Conservation (phyloP, 2,888 invertebrate genomes). For the Digitonthophagus gazella region DNA sequence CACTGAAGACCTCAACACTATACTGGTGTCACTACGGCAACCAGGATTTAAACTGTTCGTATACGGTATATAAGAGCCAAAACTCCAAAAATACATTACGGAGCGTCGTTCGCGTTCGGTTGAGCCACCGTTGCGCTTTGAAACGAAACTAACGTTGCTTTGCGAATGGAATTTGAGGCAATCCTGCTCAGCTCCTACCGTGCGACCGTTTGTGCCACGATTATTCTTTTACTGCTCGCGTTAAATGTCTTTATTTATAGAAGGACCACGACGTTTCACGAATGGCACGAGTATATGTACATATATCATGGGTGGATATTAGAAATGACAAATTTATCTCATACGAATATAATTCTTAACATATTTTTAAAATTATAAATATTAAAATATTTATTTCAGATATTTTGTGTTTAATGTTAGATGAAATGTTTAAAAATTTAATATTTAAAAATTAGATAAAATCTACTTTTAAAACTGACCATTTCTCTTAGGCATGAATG, state of each 20-base stretch:
- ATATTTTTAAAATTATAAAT: no score
- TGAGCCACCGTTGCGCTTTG: no score
- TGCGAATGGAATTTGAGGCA: background rate
- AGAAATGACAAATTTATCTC: background rate
- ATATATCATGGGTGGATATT: conserved; percentile 14
- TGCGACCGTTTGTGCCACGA: conserved; percentile 5
- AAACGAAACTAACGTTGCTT: conserved; percentile 1
- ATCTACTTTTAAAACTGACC: background rate
- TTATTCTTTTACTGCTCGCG: conserved; percentile 26
- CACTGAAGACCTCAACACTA: conserved; percentile 11
- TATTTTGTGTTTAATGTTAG: no score
- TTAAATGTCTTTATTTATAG: conserved; percentile 34
- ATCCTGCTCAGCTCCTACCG: conserved; percentile 8
- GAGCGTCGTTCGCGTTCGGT: background rate
- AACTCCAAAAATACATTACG: background rate
- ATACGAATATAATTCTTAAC: no score
- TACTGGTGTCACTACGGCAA: conserved; percentile 4
- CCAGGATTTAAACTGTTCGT: background rate
- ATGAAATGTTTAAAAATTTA: no score
- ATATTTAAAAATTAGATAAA: no score
- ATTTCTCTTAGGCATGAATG: conserved; percentile 2
- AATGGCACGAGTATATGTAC: conserved; percentile 25
- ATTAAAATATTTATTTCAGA: no score
- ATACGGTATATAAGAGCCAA: background rate
- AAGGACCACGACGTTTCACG: conserved; percentile 24